Base-by-base conservation (phyloP, 2,888 invertebrate genomes). In the Hydroisotoma schaefferi region DNA sequence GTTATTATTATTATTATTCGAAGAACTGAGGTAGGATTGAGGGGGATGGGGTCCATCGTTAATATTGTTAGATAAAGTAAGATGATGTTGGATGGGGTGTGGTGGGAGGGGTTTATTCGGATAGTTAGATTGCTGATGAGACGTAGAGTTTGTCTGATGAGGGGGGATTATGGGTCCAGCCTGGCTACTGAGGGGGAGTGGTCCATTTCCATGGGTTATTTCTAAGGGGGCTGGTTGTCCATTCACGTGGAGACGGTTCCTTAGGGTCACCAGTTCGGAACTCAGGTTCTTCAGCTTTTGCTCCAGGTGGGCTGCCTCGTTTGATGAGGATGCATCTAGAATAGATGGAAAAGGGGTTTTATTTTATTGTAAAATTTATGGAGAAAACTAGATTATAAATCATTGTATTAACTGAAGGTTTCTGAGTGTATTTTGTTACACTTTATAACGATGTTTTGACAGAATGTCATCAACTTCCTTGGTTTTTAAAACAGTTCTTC, bases 281-380 rank as follows among this genome's bases (percentile, higher is more conserved):
- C 90, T 90, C 72, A 94, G 83, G 78, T 88, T 92, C 76, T 90
- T 87, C 76, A 93, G 83, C 73, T 91, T 86, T 78, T 92, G 92
- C 81, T 93, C 91, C 76, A 93, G 81, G 78, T 92, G 92, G 74
- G 91, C 92, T 73, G 92, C 92, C 82, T 93, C 93, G 82, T 91
- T 92, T 74, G 91, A 91, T 68, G 91, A 92, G 74, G 92, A 90
- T 74, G 92, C 92, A 88, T 93, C 93, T 93, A 83, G 1, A 80
- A 80, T 8, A 18, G 20, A n/a, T n/a, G n/a, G n/a, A n/a, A n/a
- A n/a, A n/a, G n/a, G n/a, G n/a, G n/a, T n/a, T n/a, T n/a, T n/a
- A n/a, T n/a, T n/a, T n/a, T n/a, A n/a, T n/a, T n/a, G n/a, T n/a
- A n/a, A n/a, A n/a, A n/a, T n/a, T n/a, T n/a, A n/a, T n/a, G n/a